A percentile compares a stretch with the other conserved stretches of the same genome.
phyloP scores from a whole-genome alignment of 2,113 vertebrate genomes.

The Pseudorasbora parva region DNA sequence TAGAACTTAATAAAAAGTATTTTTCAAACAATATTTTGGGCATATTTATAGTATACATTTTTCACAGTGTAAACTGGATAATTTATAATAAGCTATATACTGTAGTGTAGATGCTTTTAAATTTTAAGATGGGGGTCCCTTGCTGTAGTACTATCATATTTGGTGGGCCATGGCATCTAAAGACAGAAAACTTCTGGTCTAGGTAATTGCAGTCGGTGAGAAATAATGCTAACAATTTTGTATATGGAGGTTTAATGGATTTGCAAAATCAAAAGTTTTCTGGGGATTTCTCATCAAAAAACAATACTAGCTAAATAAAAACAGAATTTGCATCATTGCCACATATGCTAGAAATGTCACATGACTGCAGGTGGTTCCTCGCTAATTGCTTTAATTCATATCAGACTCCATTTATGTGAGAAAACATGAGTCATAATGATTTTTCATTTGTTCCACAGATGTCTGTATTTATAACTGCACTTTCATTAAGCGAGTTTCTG shows the following conservation, averaged over 20 bases:
- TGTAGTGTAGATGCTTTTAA: too few relatives aligned
- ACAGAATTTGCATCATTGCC: background rate
- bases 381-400: constrained; percentile 18
- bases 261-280: background rate
- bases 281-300: constrained; percentile 1
- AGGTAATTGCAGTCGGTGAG: background rate
- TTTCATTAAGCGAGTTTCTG: constrained; percentile 26
- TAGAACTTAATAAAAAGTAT: background rate
- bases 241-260: background rate
- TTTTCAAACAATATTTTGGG: background rate
- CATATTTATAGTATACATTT: background rate
- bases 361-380: constrained; percentile 8
- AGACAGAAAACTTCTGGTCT: too few relatives aligned
- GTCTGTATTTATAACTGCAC: constrained; percentile 32
- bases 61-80: too few relatives aligned
- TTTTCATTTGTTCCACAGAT: constrained; percentile 24
- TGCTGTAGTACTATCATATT: too few relatives aligned
- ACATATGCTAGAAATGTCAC: background rate
- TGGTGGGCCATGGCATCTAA: too few relatives aligned
- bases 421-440: background rate
- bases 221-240: background rate
- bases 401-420: background rate
- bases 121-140: too few relatives aligned
- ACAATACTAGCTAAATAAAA: background rate
- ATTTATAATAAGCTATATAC: too few relatives aligned